These are phyloP conservation scores for Amazona ochrocephala DNA, from an alignment of 2,797 vertebrate species.

Conservation along the genomic window DNA sequence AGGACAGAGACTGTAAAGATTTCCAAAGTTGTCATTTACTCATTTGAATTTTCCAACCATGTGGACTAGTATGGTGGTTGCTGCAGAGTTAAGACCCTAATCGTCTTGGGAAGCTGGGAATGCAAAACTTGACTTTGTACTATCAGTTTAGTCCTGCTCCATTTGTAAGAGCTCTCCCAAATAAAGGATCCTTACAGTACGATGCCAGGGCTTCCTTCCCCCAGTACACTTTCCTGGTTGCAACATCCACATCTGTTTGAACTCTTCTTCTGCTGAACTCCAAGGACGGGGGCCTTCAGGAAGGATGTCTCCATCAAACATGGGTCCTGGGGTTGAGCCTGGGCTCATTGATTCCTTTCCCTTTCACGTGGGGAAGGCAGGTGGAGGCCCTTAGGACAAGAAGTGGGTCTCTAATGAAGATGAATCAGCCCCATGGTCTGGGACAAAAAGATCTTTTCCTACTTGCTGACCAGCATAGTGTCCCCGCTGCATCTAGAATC, in stretches of 20 bases:
- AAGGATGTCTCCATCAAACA: background rate
- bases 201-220: background rate
- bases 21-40: background rate
- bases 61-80: background rate
- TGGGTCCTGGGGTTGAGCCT: fast-evolving
- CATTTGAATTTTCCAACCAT: background rate
- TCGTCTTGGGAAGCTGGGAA: background rate
- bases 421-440: background rate
- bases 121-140: background rate
- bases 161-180: background rate
- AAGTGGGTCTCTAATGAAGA: background rate
- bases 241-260: background rate
- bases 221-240: background rate
- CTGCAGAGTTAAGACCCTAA: background rate
- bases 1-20: background rate
- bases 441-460: background rate
- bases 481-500: background rate
- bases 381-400: background rate
- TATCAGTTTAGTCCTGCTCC: background rate
- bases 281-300: background rate
- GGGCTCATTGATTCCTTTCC: background rate
- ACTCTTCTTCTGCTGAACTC: background rate
- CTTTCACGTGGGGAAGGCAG: fast-evolving
- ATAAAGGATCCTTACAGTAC: background rate
- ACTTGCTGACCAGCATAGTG: background rate